Evolutionary conservation across 2,113 vertebrate species (phyloP).

Genomic region (Canis aureus): DNA sequence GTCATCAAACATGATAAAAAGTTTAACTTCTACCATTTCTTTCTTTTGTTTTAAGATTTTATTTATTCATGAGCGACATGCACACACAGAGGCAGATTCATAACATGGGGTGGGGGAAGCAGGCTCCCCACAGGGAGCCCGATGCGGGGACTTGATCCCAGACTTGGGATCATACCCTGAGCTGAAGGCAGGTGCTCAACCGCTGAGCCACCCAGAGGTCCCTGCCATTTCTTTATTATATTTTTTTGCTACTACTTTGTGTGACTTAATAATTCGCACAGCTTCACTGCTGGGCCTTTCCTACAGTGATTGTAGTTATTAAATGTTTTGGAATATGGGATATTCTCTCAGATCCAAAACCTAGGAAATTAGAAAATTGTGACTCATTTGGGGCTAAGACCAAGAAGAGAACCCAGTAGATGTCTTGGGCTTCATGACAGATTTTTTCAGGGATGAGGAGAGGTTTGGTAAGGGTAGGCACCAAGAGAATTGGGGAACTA

Average conservation of each 20-base stretch:
- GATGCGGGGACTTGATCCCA: too few species aligned
- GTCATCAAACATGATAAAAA: not conserved
- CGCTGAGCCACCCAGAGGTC: too few species aligned
- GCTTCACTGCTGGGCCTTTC: not conserved
- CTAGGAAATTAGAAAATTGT: not conserved
- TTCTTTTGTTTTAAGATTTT: not conserved
- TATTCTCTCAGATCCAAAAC: not conserved
- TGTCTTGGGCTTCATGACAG: not conserved
- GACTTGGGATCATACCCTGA: too few species aligned
- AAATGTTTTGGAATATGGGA: slow-evolving; percentile 5
- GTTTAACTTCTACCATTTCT: not conserved
- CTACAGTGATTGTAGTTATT: not conserved
- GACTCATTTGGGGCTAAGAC: not conserved
- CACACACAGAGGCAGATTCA: too few species aligned
- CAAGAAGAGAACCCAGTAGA: not conserved
- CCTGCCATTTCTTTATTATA: not conserved
- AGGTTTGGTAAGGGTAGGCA: not conserved
- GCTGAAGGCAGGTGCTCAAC: too few species aligned
- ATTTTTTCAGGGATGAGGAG: not conserved
- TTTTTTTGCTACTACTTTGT: not conserved
- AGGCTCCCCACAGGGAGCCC: too few species aligned
- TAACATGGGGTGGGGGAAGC: too few species aligned
- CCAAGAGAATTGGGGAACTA: not conserved
- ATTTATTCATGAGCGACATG: too few species aligned
- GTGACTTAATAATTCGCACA: not conserved